Percentiles rank a stretch among this genome's conserved stretches.
phyloP scores from a whole-genome alignment of 2,113 vertebrate genomes.

The Peromyscus californicus region DNA sequence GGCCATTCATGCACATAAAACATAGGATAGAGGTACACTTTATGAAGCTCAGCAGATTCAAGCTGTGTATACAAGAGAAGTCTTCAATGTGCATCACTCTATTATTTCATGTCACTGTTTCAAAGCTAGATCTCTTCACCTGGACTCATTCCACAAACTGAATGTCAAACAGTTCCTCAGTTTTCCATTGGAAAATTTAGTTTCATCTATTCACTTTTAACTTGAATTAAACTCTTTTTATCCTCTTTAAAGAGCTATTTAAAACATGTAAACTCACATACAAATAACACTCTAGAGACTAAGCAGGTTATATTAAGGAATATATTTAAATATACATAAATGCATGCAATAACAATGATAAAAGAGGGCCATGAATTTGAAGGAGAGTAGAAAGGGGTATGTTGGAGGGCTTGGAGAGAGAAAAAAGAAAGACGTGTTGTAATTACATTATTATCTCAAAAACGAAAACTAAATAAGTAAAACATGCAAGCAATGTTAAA shows the following conservation, averaged over 20 bases:
- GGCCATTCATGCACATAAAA: neutral
- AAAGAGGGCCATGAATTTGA: neutral
- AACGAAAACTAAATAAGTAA: neutral
- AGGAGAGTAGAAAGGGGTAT: neutral
- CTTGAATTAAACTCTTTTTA: constrained; percentile 61
- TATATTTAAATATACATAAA: neutral
- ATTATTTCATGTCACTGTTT: neutral
- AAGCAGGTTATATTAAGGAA: neutral
- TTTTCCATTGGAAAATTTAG: constrained; percentile 61
- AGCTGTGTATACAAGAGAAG: neutral
- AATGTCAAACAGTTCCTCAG: constrained; percentile 61
- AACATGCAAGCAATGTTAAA: constrained; percentile 67
- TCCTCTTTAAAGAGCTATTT: constrained; percentile 66
- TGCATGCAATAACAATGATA: neutral
- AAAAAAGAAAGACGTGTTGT: neutral
- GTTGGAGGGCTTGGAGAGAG: neutral
- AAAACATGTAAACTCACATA: neutral
- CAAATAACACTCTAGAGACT: neutral
- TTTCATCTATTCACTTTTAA: constrained; percentile 75
- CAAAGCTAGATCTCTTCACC: neutral
- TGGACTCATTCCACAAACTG: neutral
- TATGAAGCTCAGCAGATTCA: neutral
- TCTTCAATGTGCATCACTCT: too few species aligned
- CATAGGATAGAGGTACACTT: neutral
- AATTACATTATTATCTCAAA: neutral